Evolutionary conservation across 2,113 vertebrate genomes (phyloP).

Genomic region (Muntiacus muntjak): DNA sequence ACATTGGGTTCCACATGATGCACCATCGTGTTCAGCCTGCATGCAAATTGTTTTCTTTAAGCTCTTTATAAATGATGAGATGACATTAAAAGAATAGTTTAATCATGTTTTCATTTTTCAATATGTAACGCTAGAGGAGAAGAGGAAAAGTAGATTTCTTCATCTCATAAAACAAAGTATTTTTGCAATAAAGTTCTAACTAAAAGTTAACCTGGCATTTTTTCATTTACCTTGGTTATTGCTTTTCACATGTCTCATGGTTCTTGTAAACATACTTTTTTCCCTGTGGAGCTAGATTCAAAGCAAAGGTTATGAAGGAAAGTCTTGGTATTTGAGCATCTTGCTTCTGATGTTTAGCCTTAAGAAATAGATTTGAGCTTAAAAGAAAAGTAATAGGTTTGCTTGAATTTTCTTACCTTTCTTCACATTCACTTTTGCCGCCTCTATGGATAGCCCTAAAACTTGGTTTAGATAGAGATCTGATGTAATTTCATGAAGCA

Average conservation of each 20-base stretch:
- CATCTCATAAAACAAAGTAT: slow-evolving; percentile 63
- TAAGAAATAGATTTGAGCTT: slow-evolving; percentile 65
- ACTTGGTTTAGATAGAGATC: slow-evolving; percentile 29
- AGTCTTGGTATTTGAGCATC: slow-evolving; percentile 53
- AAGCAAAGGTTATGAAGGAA: slow-evolving; percentile 61
- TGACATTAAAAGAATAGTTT: slow-evolving; percentile 72
- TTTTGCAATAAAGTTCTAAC: slow-evolving; percentile 73
- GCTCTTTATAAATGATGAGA: slow-evolving; percentile 62
- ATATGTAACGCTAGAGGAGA: slow-evolving; percentile 56
- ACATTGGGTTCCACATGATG: not conserved
- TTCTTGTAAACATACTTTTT: slow-evolving; percentile 74
- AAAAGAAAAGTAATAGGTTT: slow-evolving; percentile 57
- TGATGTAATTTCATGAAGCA: not conserved
- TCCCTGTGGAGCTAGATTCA: slow-evolving; percentile 70
- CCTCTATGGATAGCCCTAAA: not conserved
- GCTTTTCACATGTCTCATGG: slow-evolving; percentile 71
- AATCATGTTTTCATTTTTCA: slow-evolving; percentile 69
- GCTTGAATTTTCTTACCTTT: slow-evolving; percentile 34
- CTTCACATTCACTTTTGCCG: not conserved
- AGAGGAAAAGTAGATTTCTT: slow-evolving; percentile 65
- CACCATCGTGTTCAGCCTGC: not conserved
- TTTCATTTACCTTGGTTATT: slow-evolving; percentile 73
- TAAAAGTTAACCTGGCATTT: slow-evolving; percentile 58
- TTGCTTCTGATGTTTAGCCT: slow-evolving; percentile 56
- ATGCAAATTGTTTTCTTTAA: slow-evolving; percentile 54